A percentile compares a stretch with the other conserved stretches of the same genome.
Conservation (phyloP, 2,113 vertebrate species). For the Mus pahari region DNA sequence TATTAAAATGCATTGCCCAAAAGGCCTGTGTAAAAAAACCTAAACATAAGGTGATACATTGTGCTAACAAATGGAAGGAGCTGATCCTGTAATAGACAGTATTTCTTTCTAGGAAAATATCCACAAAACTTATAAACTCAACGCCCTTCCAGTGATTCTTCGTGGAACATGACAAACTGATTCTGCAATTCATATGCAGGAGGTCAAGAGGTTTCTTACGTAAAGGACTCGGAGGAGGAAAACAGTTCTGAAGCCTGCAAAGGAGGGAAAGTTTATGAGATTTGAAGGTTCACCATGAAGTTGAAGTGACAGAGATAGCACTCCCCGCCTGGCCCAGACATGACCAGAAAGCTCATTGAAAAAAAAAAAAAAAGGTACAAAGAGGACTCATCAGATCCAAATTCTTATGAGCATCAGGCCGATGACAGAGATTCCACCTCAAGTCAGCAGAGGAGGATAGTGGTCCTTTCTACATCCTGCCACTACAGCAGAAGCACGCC, state of each 20-base stretch:
- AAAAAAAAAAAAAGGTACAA: neutral
- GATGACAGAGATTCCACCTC: too few species aligned
- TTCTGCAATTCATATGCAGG: neutral
- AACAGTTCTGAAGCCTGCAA: slow-evolving; percentile 25
- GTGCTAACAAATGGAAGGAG: neutral
- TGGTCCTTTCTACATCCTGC: neutral
- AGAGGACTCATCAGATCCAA: neutral
- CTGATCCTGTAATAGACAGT: neutral
- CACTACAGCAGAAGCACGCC: neutral
- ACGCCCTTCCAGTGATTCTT: slow-evolving; percentile 19
- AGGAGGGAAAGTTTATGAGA: neutral
- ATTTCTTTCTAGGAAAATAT: neutral
- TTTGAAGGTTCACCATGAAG: slow-evolving; percentile 12
- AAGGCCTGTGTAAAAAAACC: neutral
- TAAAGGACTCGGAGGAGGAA: neutral
- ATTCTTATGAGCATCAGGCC: neutral
- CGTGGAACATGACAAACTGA: neutral
- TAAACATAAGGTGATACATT: neutral
- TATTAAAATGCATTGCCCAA: neutral
- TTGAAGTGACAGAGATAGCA: neutral
- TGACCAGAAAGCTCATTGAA: slow-evolving; percentile 24
- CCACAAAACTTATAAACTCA: neutral
- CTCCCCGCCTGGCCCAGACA: neutral
- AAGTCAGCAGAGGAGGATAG: neutral
- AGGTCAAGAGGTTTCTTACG: neutral